Conservation (phyloP, 2,113 vertebrate genomes). For the Misgurnus mizolepis region DNA sequence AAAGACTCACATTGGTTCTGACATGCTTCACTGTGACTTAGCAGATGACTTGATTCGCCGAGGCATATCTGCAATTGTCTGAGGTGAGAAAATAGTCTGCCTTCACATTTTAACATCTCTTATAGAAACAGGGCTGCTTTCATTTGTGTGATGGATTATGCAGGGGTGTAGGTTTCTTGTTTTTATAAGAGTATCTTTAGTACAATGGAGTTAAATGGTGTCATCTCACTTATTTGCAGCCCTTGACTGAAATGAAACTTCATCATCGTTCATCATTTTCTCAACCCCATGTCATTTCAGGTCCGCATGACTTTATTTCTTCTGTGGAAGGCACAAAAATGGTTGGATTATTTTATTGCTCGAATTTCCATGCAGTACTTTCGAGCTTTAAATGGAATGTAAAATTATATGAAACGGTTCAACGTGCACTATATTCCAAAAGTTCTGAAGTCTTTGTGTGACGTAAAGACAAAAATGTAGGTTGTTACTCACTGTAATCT, state of each 20-base stretch:
- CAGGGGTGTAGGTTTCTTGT: background rate
- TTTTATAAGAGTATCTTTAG: background rate
- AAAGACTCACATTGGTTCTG: conserved; percentile 4
- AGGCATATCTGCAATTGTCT: conserved; percentile 8
- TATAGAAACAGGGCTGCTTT: background rate
- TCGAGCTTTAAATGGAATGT: too few species aligned
- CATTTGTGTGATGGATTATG: background rate
- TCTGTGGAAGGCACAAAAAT: too few species aligned
- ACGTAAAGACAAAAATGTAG: too few species aligned
- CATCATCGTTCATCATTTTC: too few species aligned
- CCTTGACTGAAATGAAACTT: background rate
- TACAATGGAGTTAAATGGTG: background rate
- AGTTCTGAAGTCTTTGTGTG: too few species aligned
- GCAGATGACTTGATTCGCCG: background rate
- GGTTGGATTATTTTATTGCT: too few species aligned
- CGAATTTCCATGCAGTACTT: too few species aligned
- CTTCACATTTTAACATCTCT: background rate
- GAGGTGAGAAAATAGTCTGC: background rate
- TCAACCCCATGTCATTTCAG: too few species aligned
- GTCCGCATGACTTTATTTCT: too few species aligned
- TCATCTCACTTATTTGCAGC: background rate
- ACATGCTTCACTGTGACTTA: conserved; percentile 17
- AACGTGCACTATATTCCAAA: too few species aligned
- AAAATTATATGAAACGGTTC: too few species aligned
- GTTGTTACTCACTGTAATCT: too few species aligned